Percentiles rank a stretch among this genome's conserved stretches.
These are phyloP conservation scores for Formica selysi DNA, from an alignment of 1,140 invertebrate genomes.

Conservation along the genomic window DNA sequence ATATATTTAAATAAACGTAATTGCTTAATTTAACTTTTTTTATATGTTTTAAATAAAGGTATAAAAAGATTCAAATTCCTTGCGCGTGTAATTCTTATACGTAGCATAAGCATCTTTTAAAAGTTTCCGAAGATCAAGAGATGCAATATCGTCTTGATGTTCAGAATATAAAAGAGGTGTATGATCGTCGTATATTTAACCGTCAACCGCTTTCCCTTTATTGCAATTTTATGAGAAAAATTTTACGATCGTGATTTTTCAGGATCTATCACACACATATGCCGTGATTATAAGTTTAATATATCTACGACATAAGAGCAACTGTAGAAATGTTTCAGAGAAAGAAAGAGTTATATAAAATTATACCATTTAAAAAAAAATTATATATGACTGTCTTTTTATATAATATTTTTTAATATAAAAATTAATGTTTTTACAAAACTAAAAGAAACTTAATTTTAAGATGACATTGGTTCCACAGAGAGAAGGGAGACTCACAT, in stretches of 20 bases:
- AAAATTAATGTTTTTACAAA: background rate
- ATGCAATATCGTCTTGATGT: background rate
- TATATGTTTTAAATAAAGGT: background rate
- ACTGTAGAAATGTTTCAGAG: constrained; percentile 9
- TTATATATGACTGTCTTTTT: background rate
- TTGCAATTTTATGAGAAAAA: background rate
- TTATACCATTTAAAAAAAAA: background rate
- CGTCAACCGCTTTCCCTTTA: constrained; percentile 5
- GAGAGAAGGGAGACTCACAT: background rate
- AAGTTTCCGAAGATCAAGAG: background rate
- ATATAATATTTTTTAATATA: background rate
- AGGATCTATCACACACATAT: background rate
- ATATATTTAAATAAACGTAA: background rate
- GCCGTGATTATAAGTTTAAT: background rate
- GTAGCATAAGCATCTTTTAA: background rate
- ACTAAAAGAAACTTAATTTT: background rate
- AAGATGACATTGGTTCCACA: background rate
- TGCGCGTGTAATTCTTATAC: background rate
- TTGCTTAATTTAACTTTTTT: no score
- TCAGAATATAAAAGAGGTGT: background rate
- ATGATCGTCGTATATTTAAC: background rate
- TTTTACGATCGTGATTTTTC: constrained; percentile 20
- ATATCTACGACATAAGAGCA: background rate
- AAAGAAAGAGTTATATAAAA: background rate
- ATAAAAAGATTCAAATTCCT: background rate